Percentiles rank a stretch among this genome's conserved stretches.
These are phyloP conservation scores for Electrophaes corylata DNA, from an alignment of 2,888 invertebrate species.

Conservation along the genomic window DNA sequence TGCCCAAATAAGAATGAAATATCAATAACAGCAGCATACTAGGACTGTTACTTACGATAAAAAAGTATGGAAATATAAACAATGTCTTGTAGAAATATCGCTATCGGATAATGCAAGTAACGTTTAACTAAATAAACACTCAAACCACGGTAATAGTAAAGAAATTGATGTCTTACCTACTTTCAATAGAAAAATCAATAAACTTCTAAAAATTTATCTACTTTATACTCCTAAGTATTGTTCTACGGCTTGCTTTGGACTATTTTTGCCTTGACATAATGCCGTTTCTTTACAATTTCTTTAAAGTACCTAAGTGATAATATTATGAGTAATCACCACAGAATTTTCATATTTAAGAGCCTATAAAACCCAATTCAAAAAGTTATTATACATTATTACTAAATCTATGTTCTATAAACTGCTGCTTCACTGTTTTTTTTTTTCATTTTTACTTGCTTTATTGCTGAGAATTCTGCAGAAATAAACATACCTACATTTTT, in stretches of 20 bases:
- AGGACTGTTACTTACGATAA: too few species aligned
- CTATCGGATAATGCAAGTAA: background rate
- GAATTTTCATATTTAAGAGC: background rate
- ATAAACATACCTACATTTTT: background rate
- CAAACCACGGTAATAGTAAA: constrained; percentile 5
- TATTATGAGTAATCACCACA: background rate
- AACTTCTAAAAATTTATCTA: constrained; percentile 27
- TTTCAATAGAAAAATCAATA: constrained; percentile 25
- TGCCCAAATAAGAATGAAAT: too few species aligned
- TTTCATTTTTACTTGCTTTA: too few species aligned
- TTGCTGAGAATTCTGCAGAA: background rate
- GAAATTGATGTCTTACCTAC: constrained; percentile 16
- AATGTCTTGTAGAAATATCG: background rate
- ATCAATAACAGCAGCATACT: too few species aligned
- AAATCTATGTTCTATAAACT: background rate
- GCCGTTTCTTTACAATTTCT: constrained; percentile 1
- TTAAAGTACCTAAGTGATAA: background rate
- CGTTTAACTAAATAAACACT: background rate
- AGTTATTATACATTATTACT: too few species aligned
- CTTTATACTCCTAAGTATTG: constrained; percentile 25
- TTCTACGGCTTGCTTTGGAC: constrained; percentile 21
- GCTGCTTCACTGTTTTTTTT: background rate
- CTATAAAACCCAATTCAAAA: too few species aligned
- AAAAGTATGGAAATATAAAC: background rate
- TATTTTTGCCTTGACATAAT: background rate